Percentiles rank a stretch among this genome's conserved stretches.
Conservation (phyloP, 2,797 vertebrate genomes). For the Fistularia commersonii region DNA sequence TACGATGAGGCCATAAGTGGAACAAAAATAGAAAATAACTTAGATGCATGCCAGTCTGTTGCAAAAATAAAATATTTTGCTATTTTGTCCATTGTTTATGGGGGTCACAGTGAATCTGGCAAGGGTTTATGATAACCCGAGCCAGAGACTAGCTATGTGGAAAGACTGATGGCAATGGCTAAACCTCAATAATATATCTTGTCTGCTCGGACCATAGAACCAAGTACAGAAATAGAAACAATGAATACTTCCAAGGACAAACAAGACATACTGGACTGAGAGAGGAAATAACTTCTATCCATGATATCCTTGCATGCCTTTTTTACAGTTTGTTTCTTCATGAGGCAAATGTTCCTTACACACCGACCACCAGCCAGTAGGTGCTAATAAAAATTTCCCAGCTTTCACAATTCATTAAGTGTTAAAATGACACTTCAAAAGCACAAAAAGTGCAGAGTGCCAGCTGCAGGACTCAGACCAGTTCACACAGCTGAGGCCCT, state of each 20-base stretch:
- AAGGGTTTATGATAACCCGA: slow-evolving; percentile 24
- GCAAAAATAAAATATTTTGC: slow-evolving; percentile 20
- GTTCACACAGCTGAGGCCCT: slow-evolving; percentile 24
- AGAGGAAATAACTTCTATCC: slow-evolving; percentile 40
- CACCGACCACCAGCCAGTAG: slow-evolving; percentile 44
- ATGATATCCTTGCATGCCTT: slow-evolving; percentile 17
- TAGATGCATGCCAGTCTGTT: slow-evolving; percentile 22
- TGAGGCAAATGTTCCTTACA: slow-evolving; percentile 37
- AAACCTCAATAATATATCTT: slow-evolving; percentile 2
- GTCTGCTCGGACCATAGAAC: neutral
- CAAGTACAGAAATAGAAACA: slow-evolving; percentile 1
- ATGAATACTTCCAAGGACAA: slow-evolving; percentile 7
- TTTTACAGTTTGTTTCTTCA: slow-evolving; percentile 13
- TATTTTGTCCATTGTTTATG: slow-evolving; percentile 36
- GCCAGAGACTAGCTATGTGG: neutral
- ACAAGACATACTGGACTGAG: slow-evolving; percentile 15
- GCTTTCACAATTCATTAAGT: slow-evolving; percentile 53
- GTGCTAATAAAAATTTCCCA: slow-evolving; percentile 35
- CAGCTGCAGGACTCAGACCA: slow-evolving; percentile 7
- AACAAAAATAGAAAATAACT: slow-evolving; percentile 9
- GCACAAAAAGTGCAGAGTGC: slow-evolving; percentile 34
- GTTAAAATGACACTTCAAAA: slow-evolving; percentile 48
- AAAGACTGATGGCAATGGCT: slow-evolving; percentile 25
- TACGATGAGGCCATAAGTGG: slow-evolving; percentile 21
- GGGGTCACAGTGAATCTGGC: slow-evolving; percentile 16